These are phyloP conservation scores for Lepidostoma basale DNA, from an alignment of 1,140 invertebrate genomes.

Conservation along the genomic window DNA sequence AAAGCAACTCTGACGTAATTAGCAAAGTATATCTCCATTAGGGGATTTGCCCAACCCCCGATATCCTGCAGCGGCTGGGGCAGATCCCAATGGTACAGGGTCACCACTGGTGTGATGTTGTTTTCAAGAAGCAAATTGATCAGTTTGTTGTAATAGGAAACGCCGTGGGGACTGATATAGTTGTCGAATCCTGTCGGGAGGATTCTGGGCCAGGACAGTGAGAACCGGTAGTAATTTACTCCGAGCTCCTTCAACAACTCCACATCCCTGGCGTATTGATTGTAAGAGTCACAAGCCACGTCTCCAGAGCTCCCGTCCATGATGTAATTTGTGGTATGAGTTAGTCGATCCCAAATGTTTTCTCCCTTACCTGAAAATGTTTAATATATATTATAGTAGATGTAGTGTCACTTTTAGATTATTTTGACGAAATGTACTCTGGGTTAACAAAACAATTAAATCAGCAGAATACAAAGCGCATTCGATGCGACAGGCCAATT, in stretches of 20 bases:
- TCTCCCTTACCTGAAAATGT: constrained; percentile 56
- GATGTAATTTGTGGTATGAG: constrained; percentile 59
- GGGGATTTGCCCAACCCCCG: constrained; percentile 53
- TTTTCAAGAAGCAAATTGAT: constrained; percentile 62
- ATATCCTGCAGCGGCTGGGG: constrained; percentile 55
- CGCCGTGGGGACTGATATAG: constrained; percentile 60
- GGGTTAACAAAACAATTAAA: too few relatives aligned
- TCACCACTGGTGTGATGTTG: constrained; percentile 63
- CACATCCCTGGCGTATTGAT: constrained; percentile 62
- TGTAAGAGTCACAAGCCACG: constrained; percentile 52
- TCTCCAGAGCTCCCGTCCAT: constrained; percentile 59
- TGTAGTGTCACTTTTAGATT: background rate
- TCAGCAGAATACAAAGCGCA: too few relatives aligned
- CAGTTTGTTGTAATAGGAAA: constrained; percentile 65
- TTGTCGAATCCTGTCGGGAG: constrained; percentile 61
- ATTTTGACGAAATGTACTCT: background rate
- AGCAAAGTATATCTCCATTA: constrained; percentile 57
- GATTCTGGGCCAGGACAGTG: constrained; percentile 67
- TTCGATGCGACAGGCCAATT: too few relatives aligned
- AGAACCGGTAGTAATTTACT: constrained; percentile 64
- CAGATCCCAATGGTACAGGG: constrained; percentile 55
- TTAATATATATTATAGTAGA: constrained; percentile 5
- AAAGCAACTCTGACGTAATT: constrained; percentile 57
- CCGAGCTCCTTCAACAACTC: constrained; percentile 58
- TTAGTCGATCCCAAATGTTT: constrained; percentile 64